Evolutionary conservation across 1,140 invertebrate species (phyloP).

Genomic region (Arctopsyche grandis): DNA sequence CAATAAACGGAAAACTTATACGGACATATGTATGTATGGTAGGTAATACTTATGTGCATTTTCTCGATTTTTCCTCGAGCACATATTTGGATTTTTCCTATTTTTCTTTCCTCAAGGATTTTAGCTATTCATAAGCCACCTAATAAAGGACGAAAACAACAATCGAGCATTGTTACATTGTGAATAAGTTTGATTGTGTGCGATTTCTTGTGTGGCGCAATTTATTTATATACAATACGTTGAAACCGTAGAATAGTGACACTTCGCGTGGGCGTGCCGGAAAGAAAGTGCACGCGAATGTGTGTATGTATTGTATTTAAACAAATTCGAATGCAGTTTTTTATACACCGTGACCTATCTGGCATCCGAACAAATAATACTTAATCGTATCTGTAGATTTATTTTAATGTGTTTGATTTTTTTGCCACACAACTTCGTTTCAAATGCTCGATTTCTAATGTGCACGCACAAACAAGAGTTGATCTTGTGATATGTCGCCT

Average conservation of each 20-base stretch:
- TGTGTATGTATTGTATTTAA: background rate
- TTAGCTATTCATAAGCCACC: background rate
- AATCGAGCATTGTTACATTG: constrained; percentile 18
- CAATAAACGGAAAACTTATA: too few species aligned
- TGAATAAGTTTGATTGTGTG: background rate
- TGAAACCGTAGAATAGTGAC: background rate
- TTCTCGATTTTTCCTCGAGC: too few species aligned
- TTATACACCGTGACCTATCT: background rate
- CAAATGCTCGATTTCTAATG: too few species aligned
- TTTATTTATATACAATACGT: constrained; percentile 8
- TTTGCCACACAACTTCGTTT: too few species aligned
- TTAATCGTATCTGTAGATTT: too few species aligned
- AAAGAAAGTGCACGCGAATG: constrained; percentile 23
- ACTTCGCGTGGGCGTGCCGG: background rate
- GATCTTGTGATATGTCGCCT: background rate
- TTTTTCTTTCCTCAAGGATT: background rate
- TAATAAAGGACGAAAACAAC: constrained; percentile 3
- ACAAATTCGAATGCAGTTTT: background rate
- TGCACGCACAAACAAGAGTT: too few species aligned
- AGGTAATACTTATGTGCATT: too few species aligned
- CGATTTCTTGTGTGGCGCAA: background rate
- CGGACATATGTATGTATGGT: too few species aligned
- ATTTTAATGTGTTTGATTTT: too few species aligned
- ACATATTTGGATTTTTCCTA: background rate
- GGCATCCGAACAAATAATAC: too few species aligned